Percentiles rank a stretch among this genome's conserved stretches.
Conservation (phyloP, 2,888 invertebrate genomes). For the Macaria liturata region DNA sequence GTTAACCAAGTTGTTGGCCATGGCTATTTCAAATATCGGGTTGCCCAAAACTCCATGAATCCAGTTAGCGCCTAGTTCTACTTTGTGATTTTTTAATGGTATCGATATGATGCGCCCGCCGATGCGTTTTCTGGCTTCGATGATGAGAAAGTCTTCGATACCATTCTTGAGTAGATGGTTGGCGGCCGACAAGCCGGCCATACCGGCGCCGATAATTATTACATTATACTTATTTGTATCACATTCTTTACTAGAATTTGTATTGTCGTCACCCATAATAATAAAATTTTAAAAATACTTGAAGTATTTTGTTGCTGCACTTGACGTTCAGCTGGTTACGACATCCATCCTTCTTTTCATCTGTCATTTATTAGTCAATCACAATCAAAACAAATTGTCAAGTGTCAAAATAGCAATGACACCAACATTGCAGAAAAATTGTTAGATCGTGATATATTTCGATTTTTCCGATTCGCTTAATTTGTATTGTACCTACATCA, state of each 20-base stretch:
- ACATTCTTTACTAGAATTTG: slow-evolving; percentile 79
- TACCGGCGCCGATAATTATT: slow-evolving; percentile 92
- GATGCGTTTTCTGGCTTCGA: slow-evolving; percentile 91
- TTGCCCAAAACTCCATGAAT: slow-evolving; percentile 96
- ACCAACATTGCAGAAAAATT: too few relatives aligned
- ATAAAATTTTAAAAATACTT: slow-evolving; percentile 52
- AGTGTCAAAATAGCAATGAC: too few relatives aligned
- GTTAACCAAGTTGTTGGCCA: slow-evolving; percentile 92
- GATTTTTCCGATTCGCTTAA: slow-evolving; percentile 13
- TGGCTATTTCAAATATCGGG: slow-evolving; percentile 93
- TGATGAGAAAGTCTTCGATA: slow-evolving; percentile 89
- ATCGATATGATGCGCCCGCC: slow-evolving; percentile 93
- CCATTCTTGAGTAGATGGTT: slow-evolving; percentile 92
- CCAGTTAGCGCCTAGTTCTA: slow-evolving; percentile 96
- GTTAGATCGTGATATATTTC: too few relatives aligned
- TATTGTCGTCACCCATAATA: slow-evolving; percentile 79
- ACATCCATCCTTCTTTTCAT: slow-evolving; percentile 45
- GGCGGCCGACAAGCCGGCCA: slow-evolving; percentile 93
- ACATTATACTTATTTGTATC: slow-evolving; percentile 85
- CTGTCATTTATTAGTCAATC: not conserved
- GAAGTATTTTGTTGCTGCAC: slow-evolving; percentile 61
- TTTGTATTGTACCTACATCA: not conserved
- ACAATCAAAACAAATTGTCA: not conserved
- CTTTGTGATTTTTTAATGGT: slow-evolving; percentile 85
- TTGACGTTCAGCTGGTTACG: slow-evolving; percentile 71